phyloP scores from a whole-genome alignment of 64 coral and sea anemone species.

The Montipora foliosa region DNA sequence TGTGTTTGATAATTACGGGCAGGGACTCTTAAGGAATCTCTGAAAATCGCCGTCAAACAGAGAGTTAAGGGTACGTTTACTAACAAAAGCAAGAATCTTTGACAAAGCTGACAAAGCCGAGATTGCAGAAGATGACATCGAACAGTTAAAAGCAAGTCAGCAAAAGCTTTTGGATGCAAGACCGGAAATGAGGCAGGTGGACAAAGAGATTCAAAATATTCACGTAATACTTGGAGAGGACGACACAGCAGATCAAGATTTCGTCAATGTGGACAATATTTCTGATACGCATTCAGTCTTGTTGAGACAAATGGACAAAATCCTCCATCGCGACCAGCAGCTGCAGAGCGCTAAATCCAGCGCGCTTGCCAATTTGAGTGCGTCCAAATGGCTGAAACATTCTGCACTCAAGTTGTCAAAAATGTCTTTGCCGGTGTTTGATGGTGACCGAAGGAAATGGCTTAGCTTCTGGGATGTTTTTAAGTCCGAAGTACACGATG shows the following conservation, averaged over 20 bases:
- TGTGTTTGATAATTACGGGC: too few relatives aligned
- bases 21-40: too few relatives aligned
- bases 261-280: conserved; percentile 38
- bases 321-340: neutral
- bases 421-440: conserved; percentile 46
- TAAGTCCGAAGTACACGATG: conserved; percentile 37
- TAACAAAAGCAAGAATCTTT: too few relatives aligned
- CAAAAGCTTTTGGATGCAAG: conserved; percentile 44
- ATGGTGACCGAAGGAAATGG: conserved; percentile 48
- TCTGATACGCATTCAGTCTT: conserved; percentile 51
- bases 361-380: too few relatives aligned
- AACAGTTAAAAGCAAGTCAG: conserved; percentile 38
- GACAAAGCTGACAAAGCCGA: too few relatives aligned
- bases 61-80: too few relatives aligned
- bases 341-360: too few relatives aligned
- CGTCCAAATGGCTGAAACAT: too few relatives aligned
- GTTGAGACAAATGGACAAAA: conserved; percentile 46
- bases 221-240: conserved; percentile 54
- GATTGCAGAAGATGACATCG: conserved; percentile 26
- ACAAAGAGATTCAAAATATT: conserved; percentile 61
- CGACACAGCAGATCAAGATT: conserved; percentile 36
- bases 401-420: too few relatives aligned
- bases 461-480: conserved; percentile 59
- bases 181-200: conserved; percentile 42
- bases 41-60: too few relatives aligned